A percentile compares a stretch with the other conserved stretches of the same genome.
phyloP scores from a whole-genome alignment of 2,113 vertebrate species.

The Mastomys natalensis region DNA sequence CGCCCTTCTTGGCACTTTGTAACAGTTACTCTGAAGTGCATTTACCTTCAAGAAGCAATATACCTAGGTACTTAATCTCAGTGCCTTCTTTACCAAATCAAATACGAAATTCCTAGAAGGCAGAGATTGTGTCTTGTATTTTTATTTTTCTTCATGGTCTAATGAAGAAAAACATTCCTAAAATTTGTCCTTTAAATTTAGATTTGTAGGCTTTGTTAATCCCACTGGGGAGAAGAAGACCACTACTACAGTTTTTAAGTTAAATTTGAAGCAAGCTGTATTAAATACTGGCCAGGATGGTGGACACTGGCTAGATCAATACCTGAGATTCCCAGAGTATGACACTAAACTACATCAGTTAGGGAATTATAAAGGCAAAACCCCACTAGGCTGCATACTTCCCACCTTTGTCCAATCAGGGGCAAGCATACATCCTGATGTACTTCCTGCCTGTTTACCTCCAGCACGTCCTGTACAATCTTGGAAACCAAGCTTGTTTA shows the following conservation, averaged over 20 bases:
- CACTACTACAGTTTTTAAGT: neutral
- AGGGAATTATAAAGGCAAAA: neutral
- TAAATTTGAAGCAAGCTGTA: neutral
- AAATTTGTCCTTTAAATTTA: neutral
- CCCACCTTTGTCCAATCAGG: neutral
- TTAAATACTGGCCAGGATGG: neutral
- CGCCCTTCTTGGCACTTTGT: neutral
- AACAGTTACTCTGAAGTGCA: neutral
- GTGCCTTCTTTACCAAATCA: neutral
- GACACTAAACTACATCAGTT: neutral
- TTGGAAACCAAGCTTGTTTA: neutral
- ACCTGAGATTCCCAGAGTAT: neutral
- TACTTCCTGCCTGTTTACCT: neutral
- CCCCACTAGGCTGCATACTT: neutral
- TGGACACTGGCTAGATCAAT: neutral
- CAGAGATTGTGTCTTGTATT: neutral
- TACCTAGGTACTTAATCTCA: neutral
- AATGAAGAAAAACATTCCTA: neutral
- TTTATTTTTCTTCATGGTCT: conserved; percentile 7
- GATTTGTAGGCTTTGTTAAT: neutral
- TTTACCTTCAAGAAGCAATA: neutral
- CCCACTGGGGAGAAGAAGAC: neutral
- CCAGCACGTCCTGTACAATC: neutral
- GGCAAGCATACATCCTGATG: neutral
- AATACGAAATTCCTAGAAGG: conserved; percentile 25